Percentiles rank a stretch among this genome's conserved stretches.
These are phyloP conservation scores for Hemibagrus wyckioides DNA, from an alignment of 2,113 vertebrate species.

Conservation along the genomic window DNA sequence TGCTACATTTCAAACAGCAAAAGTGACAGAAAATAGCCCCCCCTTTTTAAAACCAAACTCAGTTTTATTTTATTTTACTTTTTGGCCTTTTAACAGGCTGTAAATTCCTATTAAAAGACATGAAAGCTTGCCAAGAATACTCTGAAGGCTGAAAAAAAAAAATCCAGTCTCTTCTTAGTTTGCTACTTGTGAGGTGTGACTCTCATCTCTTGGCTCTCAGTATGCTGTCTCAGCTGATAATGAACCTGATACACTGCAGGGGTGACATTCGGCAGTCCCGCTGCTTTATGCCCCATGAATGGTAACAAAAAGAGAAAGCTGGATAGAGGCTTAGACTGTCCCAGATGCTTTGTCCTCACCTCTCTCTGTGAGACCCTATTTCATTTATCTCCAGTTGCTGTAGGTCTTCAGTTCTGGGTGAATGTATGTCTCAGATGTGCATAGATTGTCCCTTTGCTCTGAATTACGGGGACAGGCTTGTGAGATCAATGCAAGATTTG, in stretches of 20 bases:
- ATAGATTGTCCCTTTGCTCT: not conserved
- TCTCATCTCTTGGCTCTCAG: not conserved
- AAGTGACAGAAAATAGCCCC: too few species aligned
- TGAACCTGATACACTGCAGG: not conserved
- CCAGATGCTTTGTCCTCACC: conserved; percentile 2
- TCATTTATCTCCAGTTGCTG: conserved; percentile 17
- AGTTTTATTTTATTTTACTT: not conserved
- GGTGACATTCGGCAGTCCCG: not conserved
- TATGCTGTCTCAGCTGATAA: conserved; percentile 15
- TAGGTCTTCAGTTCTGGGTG: not conserved
- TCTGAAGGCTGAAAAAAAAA: not conserved
- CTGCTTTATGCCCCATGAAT: conserved; percentile 9
- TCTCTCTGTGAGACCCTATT: conserved; percentile 15
- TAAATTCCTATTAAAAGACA: not conserved
- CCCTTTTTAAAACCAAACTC: too few species aligned
- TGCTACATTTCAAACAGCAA: not conserved
- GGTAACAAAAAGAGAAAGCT: not conserved
- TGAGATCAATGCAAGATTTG: conserved; percentile 39
- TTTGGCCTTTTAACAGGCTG: not conserved
- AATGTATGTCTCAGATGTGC: conserved; percentile 9
- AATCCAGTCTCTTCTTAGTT: not conserved
- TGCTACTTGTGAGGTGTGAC: not conserved
- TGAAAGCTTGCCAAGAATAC: not conserved
- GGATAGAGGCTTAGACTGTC: not conserved
- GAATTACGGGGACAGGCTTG: not conserved